Evolutionary conservation across 2,113 vertebrate genomes (phyloP).

Genomic region (Heterotis niloticus): DNA sequence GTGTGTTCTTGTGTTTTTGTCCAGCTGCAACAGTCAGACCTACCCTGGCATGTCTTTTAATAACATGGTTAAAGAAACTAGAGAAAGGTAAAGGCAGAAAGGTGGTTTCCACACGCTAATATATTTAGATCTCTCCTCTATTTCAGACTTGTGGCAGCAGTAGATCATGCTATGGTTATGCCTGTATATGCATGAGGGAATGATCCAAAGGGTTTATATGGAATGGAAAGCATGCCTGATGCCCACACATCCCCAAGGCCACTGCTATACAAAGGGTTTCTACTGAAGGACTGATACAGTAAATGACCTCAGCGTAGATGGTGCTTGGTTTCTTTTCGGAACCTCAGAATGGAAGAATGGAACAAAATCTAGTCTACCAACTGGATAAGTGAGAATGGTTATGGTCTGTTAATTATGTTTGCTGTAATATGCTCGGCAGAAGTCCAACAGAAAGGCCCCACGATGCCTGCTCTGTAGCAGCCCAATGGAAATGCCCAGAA

Average conservation of each 20-base stretch:
- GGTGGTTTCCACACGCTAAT: not conserved
- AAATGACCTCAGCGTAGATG: not conserved
- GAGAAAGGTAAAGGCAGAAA: not conserved
- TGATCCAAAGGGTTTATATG: not conserved
- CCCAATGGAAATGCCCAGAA: too few relatives aligned
- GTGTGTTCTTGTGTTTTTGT: not conserved
- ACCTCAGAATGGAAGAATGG: not conserved
- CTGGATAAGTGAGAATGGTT: too few relatives aligned
- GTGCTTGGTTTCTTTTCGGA: not conserved
- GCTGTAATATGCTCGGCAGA: too few relatives aligned
- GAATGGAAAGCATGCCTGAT: slow-evolving; percentile 12
- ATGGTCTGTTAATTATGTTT: too few relatives aligned
- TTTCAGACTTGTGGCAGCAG: slow-evolving; percentile 13
- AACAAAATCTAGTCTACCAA: not conserved
- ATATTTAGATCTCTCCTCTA: not conserved
- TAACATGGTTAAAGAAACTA: not conserved
- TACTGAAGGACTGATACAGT: too few relatives aligned
- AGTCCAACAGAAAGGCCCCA: too few relatives aligned
- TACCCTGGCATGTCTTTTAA: not conserved
- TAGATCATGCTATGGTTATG: slow-evolving; percentile 30
- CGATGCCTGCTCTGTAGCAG: too few relatives aligned
- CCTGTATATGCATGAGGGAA: not conserved
- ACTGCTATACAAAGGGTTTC: not conserved
- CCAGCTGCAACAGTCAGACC: not conserved
- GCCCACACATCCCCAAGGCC: not conserved